Evolutionary conservation across 2,888 invertebrate species (phyloP).

Genomic region (Caenorhabditis auriculariae): DNA sequence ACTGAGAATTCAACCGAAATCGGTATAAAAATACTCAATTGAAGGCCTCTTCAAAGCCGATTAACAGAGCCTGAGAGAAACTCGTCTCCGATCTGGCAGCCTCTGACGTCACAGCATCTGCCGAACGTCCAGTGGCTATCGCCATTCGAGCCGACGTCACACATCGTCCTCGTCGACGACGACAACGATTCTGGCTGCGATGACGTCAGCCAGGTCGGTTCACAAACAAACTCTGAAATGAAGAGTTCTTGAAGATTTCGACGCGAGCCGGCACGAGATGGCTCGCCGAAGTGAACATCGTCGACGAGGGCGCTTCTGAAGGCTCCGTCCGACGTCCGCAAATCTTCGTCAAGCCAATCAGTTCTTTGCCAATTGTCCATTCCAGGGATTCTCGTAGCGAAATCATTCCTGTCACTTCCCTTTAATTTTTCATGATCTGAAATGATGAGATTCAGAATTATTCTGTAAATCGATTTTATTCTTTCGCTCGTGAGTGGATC

Average conservation of each 20-base stretch:
- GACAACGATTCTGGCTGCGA: conserved; percentile 49
- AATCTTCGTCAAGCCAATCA: conserved; percentile 34
- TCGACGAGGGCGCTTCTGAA: conserved; percentile 29
- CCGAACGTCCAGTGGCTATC: conserved; percentile 42
- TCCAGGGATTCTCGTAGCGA: too few species aligned
- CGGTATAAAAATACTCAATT: neutral
- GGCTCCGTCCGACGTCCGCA: conserved; percentile 27
- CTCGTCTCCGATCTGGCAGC: conserved; percentile 46
- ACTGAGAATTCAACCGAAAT: too few species aligned
- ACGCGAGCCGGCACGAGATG: conserved; percentile 28
- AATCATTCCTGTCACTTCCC: too few species aligned
- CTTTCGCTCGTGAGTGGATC: too few species aligned
- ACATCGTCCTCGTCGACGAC: conserved; percentile 40
- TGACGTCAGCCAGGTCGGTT: conserved; percentile 32
- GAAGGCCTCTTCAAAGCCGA: neutral
- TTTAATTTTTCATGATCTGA: too few species aligned
- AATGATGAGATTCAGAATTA: too few species aligned
- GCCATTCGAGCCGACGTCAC: conserved; percentile 19
- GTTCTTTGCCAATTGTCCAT: conserved; percentile 6
- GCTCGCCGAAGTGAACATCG: conserved; percentile 53
- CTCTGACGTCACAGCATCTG: conserved; percentile 34
- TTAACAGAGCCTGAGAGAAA: conserved; percentile 22
- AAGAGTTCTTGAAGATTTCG: conserved; percentile 19
- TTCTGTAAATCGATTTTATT: too few species aligned
- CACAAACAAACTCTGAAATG: neutral